These are phyloP conservation scores for Popillia japonica DNA, from an alignment of 1,140 invertebrate genomes.

Conservation along the genomic window DNA sequence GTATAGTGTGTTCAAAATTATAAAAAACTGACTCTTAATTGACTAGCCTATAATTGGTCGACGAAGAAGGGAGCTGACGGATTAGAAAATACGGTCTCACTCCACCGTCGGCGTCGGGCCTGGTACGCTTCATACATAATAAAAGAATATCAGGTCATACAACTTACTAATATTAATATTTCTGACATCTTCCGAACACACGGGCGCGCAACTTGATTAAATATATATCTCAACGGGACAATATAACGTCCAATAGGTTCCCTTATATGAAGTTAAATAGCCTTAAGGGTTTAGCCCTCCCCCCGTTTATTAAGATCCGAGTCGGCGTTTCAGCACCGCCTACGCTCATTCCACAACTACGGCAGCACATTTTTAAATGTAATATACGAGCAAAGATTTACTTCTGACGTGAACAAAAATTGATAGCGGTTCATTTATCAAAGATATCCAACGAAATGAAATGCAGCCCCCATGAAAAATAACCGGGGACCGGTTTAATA, in stretches of 20 bases:
- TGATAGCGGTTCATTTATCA: conserved; percentile 53
- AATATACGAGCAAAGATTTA: conserved; percentile 41
- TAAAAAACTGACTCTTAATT: too few relatives aligned
- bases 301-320: conserved; percentile 23
- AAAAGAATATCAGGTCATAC: not conserved
- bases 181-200: not conserved
- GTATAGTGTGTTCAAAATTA: too few relatives aligned
- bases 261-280: conserved; percentile 31
- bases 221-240: conserved; percentile 27
- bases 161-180: not conserved
- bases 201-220: not conserved
- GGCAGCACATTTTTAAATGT: conserved; percentile 33
- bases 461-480: conserved; percentile 51
- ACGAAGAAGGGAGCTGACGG: too few relatives aligned
- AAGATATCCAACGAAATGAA: conserved; percentile 51
- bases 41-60: too few relatives aligned
- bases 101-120: too few relatives aligned
- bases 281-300: conserved; percentile 7
- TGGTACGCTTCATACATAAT: too few relatives aligned
- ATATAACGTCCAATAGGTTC: conserved; percentile 25
- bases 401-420: conserved; percentile 48
- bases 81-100: not conserved
- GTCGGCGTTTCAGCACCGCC: not conserved
- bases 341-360: not conserved
- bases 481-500: conserved; percentile 40